Evolutionary conservation across 2,797 vertebrate genomes (phyloP), one percentile per base, ranked within the genome.

Genomic region (Eurystomus glaucurus): DNA sequence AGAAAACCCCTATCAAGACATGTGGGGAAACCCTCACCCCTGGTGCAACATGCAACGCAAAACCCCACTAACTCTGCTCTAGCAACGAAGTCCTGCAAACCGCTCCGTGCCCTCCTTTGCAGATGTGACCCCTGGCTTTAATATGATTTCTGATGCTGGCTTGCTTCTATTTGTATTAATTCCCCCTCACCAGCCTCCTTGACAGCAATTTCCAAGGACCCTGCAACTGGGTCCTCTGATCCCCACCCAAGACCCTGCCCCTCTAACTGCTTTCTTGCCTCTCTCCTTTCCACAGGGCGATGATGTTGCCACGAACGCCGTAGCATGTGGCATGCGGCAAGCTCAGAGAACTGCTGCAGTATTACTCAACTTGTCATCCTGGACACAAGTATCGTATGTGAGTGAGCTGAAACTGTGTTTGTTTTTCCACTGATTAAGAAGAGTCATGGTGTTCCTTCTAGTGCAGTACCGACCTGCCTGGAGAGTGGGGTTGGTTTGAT

Each of bases 351-450:
- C 83, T 2, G 6, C 91, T 79, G 88, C 61, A 52, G 1, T 31
- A 89, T 90, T 70, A 84, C 85, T 93, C 93, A 93, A 35, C 85
- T 93, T 88, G 88, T 90, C 95, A 96, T 89, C 71, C 80, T 26
- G 48, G 69, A 84, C 90, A 84, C 86, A 95, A 88, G 82, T 52
- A 93, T 58, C 1, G 0, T 31, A 61, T 74, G 68, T 22, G 69
- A 94, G 85, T 4, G 45, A 93, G 85, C 79, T 10, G 48, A 84
- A 93, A 91, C 62, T 4, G 3, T 93, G 92, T 93, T 96, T 97
- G 62, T 83, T 97, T 97, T 97, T 90, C 96, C 89, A 93, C 89
- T 96, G 94, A 96, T 96, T 92, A 95, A 88, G 86, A 90, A 95
- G 94, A 97, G 93, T 97, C 96, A 97, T 5, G 1, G 75, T 94